These are phyloP conservation scores for Orycteropus afer DNA, from an alignment of 2,113 vertebrate genomes.

Conservation along the genomic window DNA sequence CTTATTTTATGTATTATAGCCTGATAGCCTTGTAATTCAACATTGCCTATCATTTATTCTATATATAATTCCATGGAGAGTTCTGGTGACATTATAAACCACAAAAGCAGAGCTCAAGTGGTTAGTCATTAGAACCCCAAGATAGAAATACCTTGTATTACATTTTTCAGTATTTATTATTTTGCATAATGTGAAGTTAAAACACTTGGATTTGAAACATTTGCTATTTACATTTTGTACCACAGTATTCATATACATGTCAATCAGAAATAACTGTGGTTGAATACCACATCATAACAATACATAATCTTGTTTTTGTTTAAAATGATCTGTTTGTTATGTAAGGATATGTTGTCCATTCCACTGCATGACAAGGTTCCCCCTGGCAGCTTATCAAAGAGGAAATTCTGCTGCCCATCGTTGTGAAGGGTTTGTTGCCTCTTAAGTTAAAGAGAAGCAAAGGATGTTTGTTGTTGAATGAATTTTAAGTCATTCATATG, in stretches of 20 bases:
- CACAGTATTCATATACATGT: constrained; percentile 65
- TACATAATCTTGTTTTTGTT: constrained; percentile 65
- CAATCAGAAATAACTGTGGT: constrained; percentile 55
- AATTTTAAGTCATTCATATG: constrained; percentile 79
- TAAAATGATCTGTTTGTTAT: constrained; percentile 62
- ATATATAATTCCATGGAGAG: constrained; percentile 87
- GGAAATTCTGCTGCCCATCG: constrained; percentile 49
- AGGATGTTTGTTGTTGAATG: constrained; percentile 77
- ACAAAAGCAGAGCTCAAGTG: constrained; percentile 85
- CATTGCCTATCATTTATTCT: constrained; percentile 87
- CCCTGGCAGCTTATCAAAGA: constrained; percentile 70
- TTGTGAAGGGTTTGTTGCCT: constrained; percentile 67
- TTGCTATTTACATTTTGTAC: constrained; percentile 77
- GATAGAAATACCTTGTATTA: constrained; percentile 82
- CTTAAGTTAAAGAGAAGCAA: constrained; percentile 66
- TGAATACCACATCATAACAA: constrained; percentile 38
- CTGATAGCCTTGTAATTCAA: constrained; percentile 88
- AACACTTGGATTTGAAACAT: constrained; percentile 77
- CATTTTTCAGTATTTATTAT: constrained; percentile 84
- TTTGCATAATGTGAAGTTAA: constrained; percentile 82
- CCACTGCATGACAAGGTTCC: constrained; percentile 48
- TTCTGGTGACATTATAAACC: constrained; percentile 88
- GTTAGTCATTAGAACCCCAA: constrained; percentile 85
- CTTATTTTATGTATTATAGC: constrained; percentile 87
- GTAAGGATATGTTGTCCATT: background rate